phyloP scores from a whole-genome alignment of 2,797 vertebrate species.

The Onychomys leucogaster region DNA sequence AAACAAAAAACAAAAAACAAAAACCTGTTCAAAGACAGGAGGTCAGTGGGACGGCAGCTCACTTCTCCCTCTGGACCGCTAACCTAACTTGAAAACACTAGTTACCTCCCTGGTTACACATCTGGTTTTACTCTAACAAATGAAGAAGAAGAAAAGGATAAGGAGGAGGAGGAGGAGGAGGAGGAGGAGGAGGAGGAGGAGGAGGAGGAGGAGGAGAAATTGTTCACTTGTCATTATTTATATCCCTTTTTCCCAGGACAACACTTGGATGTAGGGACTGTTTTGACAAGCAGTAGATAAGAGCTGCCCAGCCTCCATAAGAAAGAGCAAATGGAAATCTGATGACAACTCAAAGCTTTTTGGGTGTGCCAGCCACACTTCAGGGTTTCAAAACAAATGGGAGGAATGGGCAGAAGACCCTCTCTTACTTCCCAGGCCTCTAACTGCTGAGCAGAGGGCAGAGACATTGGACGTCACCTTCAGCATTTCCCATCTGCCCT shows the following conservation, averaged over 20 bases:
- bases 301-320: conserved; percentile 62
- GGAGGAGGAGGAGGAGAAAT: too few relatives aligned
- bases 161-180: too few relatives aligned
- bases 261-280: background rate
- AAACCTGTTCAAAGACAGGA: background rate
- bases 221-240: background rate
- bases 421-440: conserved; percentile 67
- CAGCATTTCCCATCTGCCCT: background rate
- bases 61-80: background rate
- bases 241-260: conserved; percentile 55
- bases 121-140: background rate
- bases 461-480: background rate
- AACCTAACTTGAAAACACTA: background rate
- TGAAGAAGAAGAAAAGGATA: background rate
- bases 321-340: conserved; percentile 58
- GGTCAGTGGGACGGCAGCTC: background rate
- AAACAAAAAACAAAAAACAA: too few relatives aligned
- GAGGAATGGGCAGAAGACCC: conserved; percentile 62
- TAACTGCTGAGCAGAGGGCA: conserved; percentile 42
- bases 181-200: too few relatives aligned
- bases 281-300: conserved; percentile 13
- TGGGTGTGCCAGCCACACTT: background rate
- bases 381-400: background rate
- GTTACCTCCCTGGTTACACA: conserved; percentile 12
- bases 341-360: conserved; percentile 59